These are phyloP conservation scores for Microtus pennsylvanicus DNA, from an alignment of 2,113 vertebrate genomes.

Conservation along the genomic window DNA sequence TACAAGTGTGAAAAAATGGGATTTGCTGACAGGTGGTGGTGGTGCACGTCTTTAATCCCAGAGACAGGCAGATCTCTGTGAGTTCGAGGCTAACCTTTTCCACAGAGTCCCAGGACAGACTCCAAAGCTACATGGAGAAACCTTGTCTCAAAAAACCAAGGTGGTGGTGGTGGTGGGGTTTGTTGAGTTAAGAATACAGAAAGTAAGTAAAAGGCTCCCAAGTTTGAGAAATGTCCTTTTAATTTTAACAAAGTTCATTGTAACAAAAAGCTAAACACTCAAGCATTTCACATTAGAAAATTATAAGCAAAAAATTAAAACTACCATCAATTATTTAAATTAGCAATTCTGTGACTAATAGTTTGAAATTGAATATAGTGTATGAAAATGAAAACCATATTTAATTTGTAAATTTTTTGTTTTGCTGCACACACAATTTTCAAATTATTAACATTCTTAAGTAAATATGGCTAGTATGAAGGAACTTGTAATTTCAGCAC, in stretches of 20 bases:
- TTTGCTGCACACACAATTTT: neutral
- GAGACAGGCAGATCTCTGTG: too few species aligned
- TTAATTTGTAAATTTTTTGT: slow-evolving; percentile 17
- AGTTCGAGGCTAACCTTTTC: too few species aligned
- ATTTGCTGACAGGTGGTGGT: neutral
- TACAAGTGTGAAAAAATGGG: neutral
- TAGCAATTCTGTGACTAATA: neutral
- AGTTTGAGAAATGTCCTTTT: slow-evolving; percentile 20
- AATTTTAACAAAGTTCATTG: neutral
- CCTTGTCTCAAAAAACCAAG: too few species aligned
- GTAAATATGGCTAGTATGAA: neutral
- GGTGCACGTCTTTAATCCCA: too few species aligned
- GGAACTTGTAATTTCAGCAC: neutral
- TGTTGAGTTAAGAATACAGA: slow-evolving; percentile 12
- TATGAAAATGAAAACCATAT: slow-evolving; percentile 35
- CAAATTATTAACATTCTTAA: slow-evolving; percentile 7
- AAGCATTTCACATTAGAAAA: neutral
- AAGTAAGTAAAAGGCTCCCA: slow-evolving; percentile 19
- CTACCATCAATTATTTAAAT: slow-evolving; percentile 22
- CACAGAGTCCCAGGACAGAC: too few species aligned
- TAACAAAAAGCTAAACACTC: slow-evolving; percentile 5
- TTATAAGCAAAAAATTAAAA: neutral
- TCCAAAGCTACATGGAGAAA: too few species aligned
- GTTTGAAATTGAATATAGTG: neutral
- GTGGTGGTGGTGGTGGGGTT: neutral